These are phyloP conservation scores for Cololabis saira DNA, from an alignment of 2,113 vertebrate genomes.

Conservation along the genomic window DNA sequence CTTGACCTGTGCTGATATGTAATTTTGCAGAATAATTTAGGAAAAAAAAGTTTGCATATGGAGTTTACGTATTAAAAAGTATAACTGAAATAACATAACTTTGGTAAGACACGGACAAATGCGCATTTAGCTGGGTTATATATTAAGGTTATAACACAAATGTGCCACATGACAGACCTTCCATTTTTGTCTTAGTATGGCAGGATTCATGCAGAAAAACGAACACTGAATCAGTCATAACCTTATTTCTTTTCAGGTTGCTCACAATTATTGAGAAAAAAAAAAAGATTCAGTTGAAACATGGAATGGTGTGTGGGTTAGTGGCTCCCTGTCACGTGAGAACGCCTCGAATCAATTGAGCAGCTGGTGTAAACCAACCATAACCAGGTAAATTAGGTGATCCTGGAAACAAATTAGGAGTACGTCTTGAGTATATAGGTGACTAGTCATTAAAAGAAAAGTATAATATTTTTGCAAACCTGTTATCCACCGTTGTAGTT, in stretches of 20 bases:
- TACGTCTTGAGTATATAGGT: not conserved
- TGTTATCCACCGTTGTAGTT: too few relatives aligned
- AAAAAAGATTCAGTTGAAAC: not conserved
- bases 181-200: conserved; percentile 46
- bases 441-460: too few relatives aligned
- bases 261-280: not conserved
- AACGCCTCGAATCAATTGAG: not conserved
- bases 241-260: not conserved
- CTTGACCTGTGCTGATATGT: not conserved
- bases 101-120: not conserved
- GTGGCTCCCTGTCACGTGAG: not conserved
- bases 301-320: not conserved
- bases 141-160: conserved; percentile 1
- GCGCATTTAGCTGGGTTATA: not conserved
- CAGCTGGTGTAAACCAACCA: not conserved
- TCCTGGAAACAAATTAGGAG: not conserved
- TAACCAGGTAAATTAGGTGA: not conserved
- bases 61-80: too few relatives aligned
- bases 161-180: conserved; percentile 28
- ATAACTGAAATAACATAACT: too few relatives aligned
- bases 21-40: not conserved
- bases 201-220: not conserved
- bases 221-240: too few relatives aligned
- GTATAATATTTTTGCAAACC: too few relatives aligned
- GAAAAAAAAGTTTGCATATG: too few relatives aligned